These are phyloP conservation scores for Lepidochitona cinerea DNA, from an alignment of 2,888 invertebrate species.

Conservation along the genomic window DNA sequence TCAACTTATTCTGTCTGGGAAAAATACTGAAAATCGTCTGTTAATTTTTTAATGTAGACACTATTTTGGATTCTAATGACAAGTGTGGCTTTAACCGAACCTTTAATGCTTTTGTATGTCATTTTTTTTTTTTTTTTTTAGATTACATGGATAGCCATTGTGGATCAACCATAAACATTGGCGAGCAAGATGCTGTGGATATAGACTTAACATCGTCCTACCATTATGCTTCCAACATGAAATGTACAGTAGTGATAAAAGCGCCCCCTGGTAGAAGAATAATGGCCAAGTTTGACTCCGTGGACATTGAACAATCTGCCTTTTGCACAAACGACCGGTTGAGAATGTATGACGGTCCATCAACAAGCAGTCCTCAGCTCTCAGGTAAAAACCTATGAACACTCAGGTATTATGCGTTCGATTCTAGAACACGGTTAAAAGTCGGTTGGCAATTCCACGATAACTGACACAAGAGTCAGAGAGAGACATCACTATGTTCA, in stretches of 20 bases:
- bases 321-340: background rate
- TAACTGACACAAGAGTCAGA: too few relatives aligned
- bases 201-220: background rate
- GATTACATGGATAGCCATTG: background rate
- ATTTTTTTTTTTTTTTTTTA: background rate
- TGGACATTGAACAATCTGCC: background rate
- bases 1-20: too few relatives aligned
- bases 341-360: background rate
- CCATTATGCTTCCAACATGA: background rate
- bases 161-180: background rate
- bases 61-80: too few relatives aligned
- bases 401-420: too few relatives aligned
- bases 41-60: too few relatives aligned
- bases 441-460: too few relatives aligned
- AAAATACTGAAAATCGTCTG: too few relatives aligned
- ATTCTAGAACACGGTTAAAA: too few relatives aligned
- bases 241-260: background rate
- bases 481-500: too few relatives aligned
- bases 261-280: background rate
- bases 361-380: background rate
- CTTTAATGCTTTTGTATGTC: too few relatives aligned
- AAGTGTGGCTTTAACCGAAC: too few relatives aligned
- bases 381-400: background rate
- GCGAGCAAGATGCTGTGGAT: background rate
- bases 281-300: background rate